phyloP scores from a whole-genome alignment of 2,888 invertebrate genomes.

The Cyclophora albipunctata region DNA sequence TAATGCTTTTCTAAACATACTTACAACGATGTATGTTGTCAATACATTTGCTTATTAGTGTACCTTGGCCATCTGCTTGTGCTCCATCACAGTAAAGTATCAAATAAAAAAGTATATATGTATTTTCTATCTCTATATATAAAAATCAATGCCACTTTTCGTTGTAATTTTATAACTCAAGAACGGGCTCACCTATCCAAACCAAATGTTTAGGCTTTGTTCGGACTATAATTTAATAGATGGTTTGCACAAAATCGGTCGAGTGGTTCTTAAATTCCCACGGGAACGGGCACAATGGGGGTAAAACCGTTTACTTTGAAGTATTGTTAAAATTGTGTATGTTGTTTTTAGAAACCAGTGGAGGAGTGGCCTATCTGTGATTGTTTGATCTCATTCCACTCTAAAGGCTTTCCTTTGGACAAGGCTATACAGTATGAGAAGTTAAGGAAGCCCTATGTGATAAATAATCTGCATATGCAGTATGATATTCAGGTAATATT shows the following conservation, averaged over 20 bases:
- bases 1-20: background rate
- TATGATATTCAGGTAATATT: conserved; percentile 90
- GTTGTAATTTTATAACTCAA: too few species aligned
- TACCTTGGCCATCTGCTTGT: conserved; percentile 10
- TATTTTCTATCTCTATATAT: background rate
- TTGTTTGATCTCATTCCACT: conserved; percentile 98
- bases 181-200: too few species aligned
- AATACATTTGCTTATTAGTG: too few species aligned
- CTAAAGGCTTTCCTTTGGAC: conserved; percentile 97
- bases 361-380: conserved; percentile 99
- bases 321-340: background rate
- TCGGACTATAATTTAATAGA: too few species aligned
- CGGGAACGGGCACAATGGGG: too few species aligned
- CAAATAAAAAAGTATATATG: background rate
- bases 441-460: conserved; percentile 94
- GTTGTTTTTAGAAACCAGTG: conserved; percentile 84
- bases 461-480: conserved; percentile 99
- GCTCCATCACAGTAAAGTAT: background rate
- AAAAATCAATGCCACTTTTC: too few species aligned
- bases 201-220: too few species aligned
- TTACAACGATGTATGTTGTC: too few species aligned
- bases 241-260: too few species aligned
- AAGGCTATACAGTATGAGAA: conserved; percentile 98
- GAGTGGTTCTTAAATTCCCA: too few species aligned
- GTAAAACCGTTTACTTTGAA: background rate